Evolutionary conservation across 2,113 vertebrate species (phyloP).

Genomic region (Tachycineta bicolor): DNA sequence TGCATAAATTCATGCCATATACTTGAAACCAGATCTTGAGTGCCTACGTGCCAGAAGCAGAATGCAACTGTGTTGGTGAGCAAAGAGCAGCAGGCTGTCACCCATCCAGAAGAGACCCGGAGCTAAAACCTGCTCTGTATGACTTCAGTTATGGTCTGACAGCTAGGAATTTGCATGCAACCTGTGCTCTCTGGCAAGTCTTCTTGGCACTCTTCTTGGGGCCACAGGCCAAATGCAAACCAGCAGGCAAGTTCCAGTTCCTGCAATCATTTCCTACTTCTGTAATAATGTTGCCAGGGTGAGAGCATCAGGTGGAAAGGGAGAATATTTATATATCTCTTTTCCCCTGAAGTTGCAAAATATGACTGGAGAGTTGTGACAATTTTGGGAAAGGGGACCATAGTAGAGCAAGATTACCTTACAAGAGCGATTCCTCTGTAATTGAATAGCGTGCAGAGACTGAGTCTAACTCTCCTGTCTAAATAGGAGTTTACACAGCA

Average conservation of each 20-base stretch:
- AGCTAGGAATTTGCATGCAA: neutral
- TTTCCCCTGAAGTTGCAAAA: neutral
- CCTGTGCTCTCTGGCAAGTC: neutral
- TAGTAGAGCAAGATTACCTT: neutral
- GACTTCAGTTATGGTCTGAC: neutral
- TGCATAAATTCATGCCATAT: neutral
- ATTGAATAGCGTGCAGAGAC: neutral
- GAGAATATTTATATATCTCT: neutral
- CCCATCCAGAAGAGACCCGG: neutral
- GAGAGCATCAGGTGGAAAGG: neutral
- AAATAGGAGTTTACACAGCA: neutral
- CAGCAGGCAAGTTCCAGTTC: neutral
- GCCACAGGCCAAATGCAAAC: neutral
- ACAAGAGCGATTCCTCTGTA: neutral
- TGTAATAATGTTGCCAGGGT: neutral
- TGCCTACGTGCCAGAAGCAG: neutral
- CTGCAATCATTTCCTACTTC: neutral
- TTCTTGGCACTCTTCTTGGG: neutral
- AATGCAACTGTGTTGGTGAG: neutral
- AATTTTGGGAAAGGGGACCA: neutral
- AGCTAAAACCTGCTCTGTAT: neutral
- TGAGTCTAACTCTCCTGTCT: neutral
- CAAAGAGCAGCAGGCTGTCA: neutral
- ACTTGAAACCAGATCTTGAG: neutral
- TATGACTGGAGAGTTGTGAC: neutral